These are phyloP conservation scores for Anoplopoma fimbria DNA, from an alignment of 2,113 vertebrate species.

Conservation along the genomic window DNA sequence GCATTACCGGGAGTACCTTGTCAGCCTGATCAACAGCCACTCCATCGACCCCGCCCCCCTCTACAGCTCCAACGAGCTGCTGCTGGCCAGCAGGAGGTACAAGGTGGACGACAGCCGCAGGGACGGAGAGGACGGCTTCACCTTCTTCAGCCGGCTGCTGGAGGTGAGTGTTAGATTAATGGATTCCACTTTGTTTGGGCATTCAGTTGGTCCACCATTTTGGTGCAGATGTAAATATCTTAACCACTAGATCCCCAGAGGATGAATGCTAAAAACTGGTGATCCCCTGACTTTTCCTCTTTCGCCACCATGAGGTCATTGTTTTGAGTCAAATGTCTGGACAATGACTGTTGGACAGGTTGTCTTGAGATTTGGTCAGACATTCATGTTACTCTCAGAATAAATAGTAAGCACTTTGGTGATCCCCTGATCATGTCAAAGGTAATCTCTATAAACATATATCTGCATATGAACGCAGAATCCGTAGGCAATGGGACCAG, in stretches of 20 bases:
- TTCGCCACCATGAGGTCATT: not conserved
- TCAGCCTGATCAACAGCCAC: slow-evolving; percentile 89
- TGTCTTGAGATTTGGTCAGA: not conserved
- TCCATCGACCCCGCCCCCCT: slow-evolving; percentile 87
- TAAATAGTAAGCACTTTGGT: not conserved
- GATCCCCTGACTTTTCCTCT: not conserved
- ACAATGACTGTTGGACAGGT: not conserved
- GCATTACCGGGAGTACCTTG: slow-evolving; percentile 91
- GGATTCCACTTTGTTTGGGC: not conserved
- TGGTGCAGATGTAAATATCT: not conserved
- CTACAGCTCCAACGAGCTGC: slow-evolving; percentile 83
- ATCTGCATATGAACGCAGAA: no score
- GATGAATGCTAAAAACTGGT: not conserved
- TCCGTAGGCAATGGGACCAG: no score
- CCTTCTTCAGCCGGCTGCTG: slow-evolving; percentile 79
- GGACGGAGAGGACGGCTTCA: slow-evolving; percentile 79
- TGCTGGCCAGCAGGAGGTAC: slow-evolving; percentile 85
- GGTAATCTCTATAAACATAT: no score
- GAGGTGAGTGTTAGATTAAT: slow-evolving; percentile 61
- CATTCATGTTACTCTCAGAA: not conserved
- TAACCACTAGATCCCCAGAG: not conserved
- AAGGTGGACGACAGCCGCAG: slow-evolving; percentile 75
- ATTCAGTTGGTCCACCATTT: not conserved
- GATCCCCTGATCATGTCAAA: not conserved
- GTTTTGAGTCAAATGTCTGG: not conserved